Evolutionary conservation across 2,888 invertebrate genomes (phyloP), one percentile per base, ranked within the genome.

Genomic region (Folsomia manolachei): DNA sequence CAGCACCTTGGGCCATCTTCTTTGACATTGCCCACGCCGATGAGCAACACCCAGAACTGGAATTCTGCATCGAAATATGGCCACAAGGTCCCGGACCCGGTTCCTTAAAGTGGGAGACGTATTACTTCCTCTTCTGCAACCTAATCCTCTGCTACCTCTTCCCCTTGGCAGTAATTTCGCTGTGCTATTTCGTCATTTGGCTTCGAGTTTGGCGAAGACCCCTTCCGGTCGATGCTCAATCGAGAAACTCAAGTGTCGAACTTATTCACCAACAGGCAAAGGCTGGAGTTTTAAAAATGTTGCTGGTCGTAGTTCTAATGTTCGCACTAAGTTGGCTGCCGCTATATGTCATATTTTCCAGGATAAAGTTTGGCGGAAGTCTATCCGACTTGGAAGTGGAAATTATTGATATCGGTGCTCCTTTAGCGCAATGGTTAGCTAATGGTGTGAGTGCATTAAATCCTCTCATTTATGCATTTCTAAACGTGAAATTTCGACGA

Each of bases 1-100:
- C 85, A 18, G 79, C 85, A 39, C 86, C 86, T 0, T 86, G 86
- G 86, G 83, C 84, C n/a, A 80, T 86, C 56, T 84, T 84, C 77
- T 86, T 86, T 81, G 82, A 94, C 82, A 90, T 90, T 53, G 87
- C 88, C 23, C 88, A 90, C 70, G 90, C 89, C 84, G 89, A 89
- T 71, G 90, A 91, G 79, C 52, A 73, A 7, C 89, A 89, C 68
- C 91, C 92, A 0, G 89, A 91, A 80, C 88, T 93, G 52, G 80
- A 88, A 63, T 87, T 92, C 19, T 85, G 85, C 78, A 79, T 82
- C 69, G 85, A 84, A 77, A 75, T 82, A n/a, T 87, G 87, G 86
- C 86, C 86, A 4, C 83, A 83, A 24, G 56, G 27, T 0, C 71
- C 61, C 27, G 81, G 81, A 61, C n/a, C n/a, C n/a, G n/a, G n/a